Evolutionary conservation across 2,888 invertebrate genomes (phyloP).

Genomic region (Tenodera sinensis): DNA sequence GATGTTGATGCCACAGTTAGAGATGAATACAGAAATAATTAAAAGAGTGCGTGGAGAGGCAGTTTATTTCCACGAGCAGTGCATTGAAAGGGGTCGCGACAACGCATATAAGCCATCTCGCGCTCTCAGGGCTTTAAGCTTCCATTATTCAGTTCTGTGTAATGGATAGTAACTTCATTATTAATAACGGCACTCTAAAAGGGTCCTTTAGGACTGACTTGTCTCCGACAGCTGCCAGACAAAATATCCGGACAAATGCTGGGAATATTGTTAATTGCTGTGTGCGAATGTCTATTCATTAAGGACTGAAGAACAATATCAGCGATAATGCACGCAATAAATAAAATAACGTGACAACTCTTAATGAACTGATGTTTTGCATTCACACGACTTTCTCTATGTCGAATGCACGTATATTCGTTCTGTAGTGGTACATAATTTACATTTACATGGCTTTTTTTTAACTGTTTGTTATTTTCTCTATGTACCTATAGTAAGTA

Average conservation of each 20-base stretch:
- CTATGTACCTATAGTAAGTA: too few relatives aligned
- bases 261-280: background rate
- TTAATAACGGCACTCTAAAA: background rate
- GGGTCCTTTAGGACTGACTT: background rate
- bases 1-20: too few relatives aligned
- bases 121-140: background rate
- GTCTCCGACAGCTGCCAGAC: background rate
- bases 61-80: background rate
- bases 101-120: background rate
- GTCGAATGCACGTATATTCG: too few relatives aligned
- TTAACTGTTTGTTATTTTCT: too few relatives aligned
- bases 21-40: background rate
- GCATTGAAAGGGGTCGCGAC: background rate
- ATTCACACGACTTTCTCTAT: too few relatives aligned
- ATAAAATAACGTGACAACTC: too few relatives aligned
- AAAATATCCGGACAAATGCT: background rate
- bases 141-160: background rate
- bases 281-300: background rate
- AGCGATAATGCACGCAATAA: too few relatives aligned
- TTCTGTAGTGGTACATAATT: too few relatives aligned
- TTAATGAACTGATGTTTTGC: too few relatives aligned
- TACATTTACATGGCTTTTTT: too few relatives aligned
- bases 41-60: background rate
- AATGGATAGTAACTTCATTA: background rate
- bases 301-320: too few relatives aligned